Evolutionary conservation across 1,140 invertebrate species (phyloP), one percentile per base, ranked within the genome.

Genomic region (Frieseomelitta varia): DNA sequence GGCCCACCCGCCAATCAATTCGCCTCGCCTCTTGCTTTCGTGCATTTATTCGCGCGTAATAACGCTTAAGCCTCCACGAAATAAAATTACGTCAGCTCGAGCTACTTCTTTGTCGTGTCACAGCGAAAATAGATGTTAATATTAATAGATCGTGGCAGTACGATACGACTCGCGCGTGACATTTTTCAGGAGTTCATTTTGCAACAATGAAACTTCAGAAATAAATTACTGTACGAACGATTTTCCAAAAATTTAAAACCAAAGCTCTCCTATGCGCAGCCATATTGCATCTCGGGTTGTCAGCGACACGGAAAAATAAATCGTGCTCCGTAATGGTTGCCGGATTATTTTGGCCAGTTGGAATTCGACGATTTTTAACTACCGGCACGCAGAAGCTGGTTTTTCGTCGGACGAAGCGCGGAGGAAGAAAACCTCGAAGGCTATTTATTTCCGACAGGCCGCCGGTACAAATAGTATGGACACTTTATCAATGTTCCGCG

Each of bases 351-450:
- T 30, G n/a, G 8, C 34, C 68, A 24, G 74, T 17, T 56, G 81
- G 69, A 85, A 63, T 78, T 76, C 65, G 69, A 86, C 85, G 61
- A 90, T 90, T 89, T 88, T 87, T 87, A 90, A 90, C 72, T 65
- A 87, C 77, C 77, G 24, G 12, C 39, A 47, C 2, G 4, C 30
- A 58, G 81, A 19, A 65, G 47, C 56, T 24, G 34, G 71, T 84
- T 86, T 71, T 84, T 67, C 69, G 47, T 12, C 34, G 39, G 8
- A 15, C 11, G n/a, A n/a, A 17, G 24, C 34, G 27, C 30, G 51
- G 21, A 14, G 11, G n/a, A 51, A 68, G 78, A 85, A 89, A 84
- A 88, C 34, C 84, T 76, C 67, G 77, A 87, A 77, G 47, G 21
- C 69, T 72, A 83, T 89, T 88, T 86, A 89, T 81, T 82, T 68